Evolutionary conservation across 2,797 vertebrate species (phyloP).

Genomic region (Adrianichthys oophorus): DNA sequence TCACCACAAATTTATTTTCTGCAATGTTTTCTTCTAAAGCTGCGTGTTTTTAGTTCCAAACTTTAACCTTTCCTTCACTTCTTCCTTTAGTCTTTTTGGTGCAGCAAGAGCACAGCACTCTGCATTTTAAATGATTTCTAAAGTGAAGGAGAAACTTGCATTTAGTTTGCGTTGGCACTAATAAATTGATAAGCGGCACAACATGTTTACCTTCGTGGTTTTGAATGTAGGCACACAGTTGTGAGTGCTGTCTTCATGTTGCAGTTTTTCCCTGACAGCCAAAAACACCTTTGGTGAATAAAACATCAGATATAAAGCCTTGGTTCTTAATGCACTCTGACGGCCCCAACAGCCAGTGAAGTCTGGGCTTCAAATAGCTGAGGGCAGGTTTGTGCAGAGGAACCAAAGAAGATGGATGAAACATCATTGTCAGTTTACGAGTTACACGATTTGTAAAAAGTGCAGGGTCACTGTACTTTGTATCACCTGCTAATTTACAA

Average conservation of each 20-base stretch:
- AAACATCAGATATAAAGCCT: constrained; percentile 56
- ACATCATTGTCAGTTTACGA: background rate
- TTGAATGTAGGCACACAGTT: constrained; percentile 28
- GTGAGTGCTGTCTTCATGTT: constrained; percentile 21
- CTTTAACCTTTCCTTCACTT: constrained; percentile 1
- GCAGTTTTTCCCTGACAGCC: constrained; percentile 52
- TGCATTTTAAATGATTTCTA: constrained; percentile 52
- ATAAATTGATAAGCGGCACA: constrained; percentile 50
- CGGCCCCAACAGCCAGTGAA: constrained; percentile 25
- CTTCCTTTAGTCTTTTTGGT: constrained; percentile 12
- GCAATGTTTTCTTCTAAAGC: too few relatives aligned
- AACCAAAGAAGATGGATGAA: background rate
- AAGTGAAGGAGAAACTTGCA: constrained; percentile 40
- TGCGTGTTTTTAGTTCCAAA: too few relatives aligned
- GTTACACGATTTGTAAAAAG: background rate
- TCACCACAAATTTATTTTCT: too few relatives aligned
- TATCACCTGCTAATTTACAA: too few relatives aligned
- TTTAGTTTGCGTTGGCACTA: constrained; percentile 32
- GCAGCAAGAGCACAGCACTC: constrained; percentile 9
- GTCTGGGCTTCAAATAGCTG: constrained; percentile 14
- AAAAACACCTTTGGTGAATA: constrained; percentile 70
- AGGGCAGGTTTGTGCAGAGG: constrained; percentile 10
- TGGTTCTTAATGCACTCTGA: constrained; percentile 50
- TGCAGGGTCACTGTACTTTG: background rate
- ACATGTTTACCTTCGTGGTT: constrained; percentile 52